Evolutionary conservation across 2,797 vertebrate species (phyloP).

Genomic region (Phataginus tetradactyla): DNA sequence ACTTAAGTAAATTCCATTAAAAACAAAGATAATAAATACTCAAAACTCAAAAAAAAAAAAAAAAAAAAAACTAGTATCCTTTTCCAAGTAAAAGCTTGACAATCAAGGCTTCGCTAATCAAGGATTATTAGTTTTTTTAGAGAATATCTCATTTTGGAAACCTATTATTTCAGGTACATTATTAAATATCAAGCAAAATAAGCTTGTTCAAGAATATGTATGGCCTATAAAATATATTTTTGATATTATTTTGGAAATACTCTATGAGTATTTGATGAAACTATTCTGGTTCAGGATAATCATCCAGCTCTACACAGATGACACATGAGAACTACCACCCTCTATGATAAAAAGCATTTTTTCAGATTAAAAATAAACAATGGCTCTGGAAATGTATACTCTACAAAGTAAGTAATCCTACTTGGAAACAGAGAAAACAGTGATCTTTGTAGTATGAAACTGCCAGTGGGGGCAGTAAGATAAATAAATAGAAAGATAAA

Average conservation of each 20-base stretch:
- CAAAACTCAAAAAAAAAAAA: too few relatives aligned
- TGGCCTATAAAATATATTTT: neutral
- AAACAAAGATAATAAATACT: too few relatives aligned
- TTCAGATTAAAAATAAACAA: neutral
- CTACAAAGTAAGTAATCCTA: neutral
- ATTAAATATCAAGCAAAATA: neutral
- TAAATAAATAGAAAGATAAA: neutral
- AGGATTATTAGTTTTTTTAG: neutral
- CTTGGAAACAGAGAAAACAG: neutral
- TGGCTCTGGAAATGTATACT: constrained; percentile 9
- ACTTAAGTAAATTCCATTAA: too few relatives aligned
- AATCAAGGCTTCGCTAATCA: neutral
- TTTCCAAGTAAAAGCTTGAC: constrained; percentile 2
- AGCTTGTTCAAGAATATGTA: neutral
- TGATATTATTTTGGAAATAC: constrained; percentile 53
- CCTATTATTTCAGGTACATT: constrained; percentile 1
- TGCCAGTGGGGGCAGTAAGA: neutral
- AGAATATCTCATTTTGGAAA: constrained; percentile 3
- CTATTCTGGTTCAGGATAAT: neutral
- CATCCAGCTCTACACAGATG: neutral
- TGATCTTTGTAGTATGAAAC: neutral
- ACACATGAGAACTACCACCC: neutral
- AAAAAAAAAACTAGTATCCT: neutral
- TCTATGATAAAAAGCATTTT: neutral
- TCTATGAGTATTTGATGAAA: constrained; percentile 40